Conservation (phyloP, 2,113 vertebrate genomes). For the Tragulus kanchil region DNA sequence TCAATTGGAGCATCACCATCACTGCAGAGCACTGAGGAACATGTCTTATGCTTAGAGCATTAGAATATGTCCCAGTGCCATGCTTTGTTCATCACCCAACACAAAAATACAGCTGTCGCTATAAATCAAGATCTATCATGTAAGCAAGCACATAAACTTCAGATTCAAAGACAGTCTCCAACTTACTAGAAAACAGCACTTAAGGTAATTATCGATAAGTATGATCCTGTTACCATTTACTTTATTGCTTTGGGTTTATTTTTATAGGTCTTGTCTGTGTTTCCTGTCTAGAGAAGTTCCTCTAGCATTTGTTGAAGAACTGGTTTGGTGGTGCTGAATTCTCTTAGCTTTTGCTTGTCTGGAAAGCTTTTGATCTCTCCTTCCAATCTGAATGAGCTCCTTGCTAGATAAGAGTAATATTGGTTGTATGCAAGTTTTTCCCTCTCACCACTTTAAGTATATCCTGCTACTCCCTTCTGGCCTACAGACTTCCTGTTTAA, state of each 20-base stretch:
- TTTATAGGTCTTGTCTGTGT: neutral
- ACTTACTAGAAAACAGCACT: constrained; percentile 21
- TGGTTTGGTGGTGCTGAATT: neutral
- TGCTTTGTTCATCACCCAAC: neutral
- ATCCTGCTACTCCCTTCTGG: neutral
- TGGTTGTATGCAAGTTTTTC: neutral
- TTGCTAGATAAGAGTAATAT: neutral
- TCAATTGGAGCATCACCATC: neutral
- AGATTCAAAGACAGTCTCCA: neutral
- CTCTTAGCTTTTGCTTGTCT: neutral
- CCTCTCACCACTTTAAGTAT: neutral
- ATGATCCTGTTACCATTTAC: neutral
- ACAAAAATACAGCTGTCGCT: constrained; percentile 10
- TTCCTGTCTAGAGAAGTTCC: neutral
- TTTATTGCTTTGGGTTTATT: neutral
- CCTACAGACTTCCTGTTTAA: neutral
- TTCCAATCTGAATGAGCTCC: neutral
- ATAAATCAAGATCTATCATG: constrained; percentile 23
- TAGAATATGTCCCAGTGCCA: neutral
- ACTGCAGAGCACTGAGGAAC: neutral
- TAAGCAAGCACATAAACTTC: neutral
- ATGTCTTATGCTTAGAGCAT: neutral
- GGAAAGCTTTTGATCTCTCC: neutral
- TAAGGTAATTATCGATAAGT: neutral
- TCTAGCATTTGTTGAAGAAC: neutral